phyloP scores from a whole-genome alignment of 2,888 invertebrate species.

The Ceratothoa steindachneri region DNA sequence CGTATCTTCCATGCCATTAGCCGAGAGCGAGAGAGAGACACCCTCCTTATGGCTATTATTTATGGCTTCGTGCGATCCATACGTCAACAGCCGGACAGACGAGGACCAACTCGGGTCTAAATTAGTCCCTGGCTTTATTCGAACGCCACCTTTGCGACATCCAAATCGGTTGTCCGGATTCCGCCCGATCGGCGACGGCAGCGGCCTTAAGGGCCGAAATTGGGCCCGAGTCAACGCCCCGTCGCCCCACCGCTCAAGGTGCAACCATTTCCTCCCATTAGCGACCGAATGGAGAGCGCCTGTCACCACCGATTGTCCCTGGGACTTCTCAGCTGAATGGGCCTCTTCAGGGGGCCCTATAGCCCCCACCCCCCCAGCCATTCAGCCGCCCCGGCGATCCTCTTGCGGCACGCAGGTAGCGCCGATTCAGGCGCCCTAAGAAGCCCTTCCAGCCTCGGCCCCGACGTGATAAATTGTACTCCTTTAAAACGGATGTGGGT shows the following conservation, averaged over 20 bases:
- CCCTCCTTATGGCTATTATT: background rate
- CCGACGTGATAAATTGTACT: too few species aligned
- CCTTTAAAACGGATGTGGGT: too few species aligned
- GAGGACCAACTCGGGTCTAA: background rate
- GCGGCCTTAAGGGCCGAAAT: too few species aligned
- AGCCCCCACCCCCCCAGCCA: too few species aligned
- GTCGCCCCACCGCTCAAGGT: too few species aligned
- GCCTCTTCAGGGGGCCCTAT: too few species aligned
- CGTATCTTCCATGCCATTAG: background rate
- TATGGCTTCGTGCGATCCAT: background rate
- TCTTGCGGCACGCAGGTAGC: too few species aligned
- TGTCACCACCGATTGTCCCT: conserved; percentile 8
- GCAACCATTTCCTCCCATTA: conserved; percentile 9
- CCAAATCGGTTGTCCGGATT: background rate
- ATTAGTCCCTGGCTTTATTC: background rate
- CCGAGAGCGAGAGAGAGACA: background rate
- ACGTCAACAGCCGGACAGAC: conserved; percentile 12
- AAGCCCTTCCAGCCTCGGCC: background rate
- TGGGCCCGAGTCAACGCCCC: too few species aligned
- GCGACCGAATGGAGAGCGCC: background rate
- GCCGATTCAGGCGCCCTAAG: background rate
- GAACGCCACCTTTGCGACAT: background rate
- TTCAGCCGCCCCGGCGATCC: too few species aligned
- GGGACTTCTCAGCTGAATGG: background rate
- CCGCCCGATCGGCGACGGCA: background rate